Conservation (phyloP, 2,113 vertebrate genomes). For the Acinonyx jubatus region DNA sequence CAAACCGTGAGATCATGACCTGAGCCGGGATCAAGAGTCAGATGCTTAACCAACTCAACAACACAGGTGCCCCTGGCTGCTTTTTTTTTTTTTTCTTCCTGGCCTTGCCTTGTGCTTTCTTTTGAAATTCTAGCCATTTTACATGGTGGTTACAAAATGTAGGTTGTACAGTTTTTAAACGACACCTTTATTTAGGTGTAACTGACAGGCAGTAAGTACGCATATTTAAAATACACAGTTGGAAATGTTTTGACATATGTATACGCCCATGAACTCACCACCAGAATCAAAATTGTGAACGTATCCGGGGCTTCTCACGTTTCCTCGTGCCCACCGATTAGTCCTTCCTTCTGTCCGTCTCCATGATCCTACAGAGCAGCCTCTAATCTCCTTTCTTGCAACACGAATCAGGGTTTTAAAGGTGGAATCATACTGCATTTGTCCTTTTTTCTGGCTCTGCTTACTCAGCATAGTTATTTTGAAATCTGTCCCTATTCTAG, state of each 20-base stretch:
- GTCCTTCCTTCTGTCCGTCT: background rate
- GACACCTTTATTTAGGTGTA: background rate
- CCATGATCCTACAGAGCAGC: background rate
- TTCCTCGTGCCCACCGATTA: accelerated
- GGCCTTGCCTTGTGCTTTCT: background rate
- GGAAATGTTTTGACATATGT: too few species aligned
- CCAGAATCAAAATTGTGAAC: background rate
- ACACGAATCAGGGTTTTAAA: background rate
- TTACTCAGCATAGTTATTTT: background rate
- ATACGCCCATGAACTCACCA: too few species aligned
- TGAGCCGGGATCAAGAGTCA: too few species aligned
- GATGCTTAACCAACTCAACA: too few species aligned
- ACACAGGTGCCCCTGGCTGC: background rate
- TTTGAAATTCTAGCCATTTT: background rate
- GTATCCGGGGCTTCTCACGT: accelerated
- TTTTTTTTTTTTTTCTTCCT: background rate
- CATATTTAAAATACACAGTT: accelerated
- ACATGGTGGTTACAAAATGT: background rate
- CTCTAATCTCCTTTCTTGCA: background rate
- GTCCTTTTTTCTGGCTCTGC: background rate
- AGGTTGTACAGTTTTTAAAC: background rate
- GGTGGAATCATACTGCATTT: background rate
- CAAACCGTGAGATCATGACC: too few species aligned
- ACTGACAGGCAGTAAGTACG: background rate
- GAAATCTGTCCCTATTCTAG: background rate